Evolutionary conservation across 2,888 invertebrate genomes (phyloP), one percentile per base, ranked within the genome.

Genomic region (Bibio marci): DNA sequence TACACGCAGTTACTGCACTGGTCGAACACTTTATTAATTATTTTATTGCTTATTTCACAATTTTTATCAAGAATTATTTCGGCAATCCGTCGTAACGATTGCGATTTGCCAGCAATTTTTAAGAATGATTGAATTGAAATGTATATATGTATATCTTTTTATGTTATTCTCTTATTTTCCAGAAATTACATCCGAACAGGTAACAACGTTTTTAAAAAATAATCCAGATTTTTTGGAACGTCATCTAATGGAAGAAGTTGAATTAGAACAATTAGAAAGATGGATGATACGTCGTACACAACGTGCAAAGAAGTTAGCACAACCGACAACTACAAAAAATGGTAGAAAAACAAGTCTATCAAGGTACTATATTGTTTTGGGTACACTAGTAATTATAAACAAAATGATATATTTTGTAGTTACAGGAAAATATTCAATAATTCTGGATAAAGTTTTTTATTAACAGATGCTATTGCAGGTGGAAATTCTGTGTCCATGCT

Each of bases 201-300:
- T 71, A 8, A 56, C 63, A 2, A 57, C 62, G 3, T 76, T 65
- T 51, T 60, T 81, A 35, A 64, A 68, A 35, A 63, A 66, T 1
- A 71, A 80, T 55, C 71, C 70, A 2, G 71, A 71, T 10, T 75
- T 76, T 50, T 59, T 81, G 46, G 78, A 80, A 45, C 58, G 65
- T 2, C 77, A 72, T 52, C 65, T 81, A 8, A 59, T 69, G 50
- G 67, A 74, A 17, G 67, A 71, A 43, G 66, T 80, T 13, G 69
- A 73, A 36, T 52, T 70, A 39, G 73, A 76, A 42, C 67, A 70
- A 37, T 49, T 81, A 38, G 75, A 79, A 53, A 60, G 70, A 40
- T 80, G 80, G 79, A 65, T 76, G 46, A 65, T 67, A 17, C 63
- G 69, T 35, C 61, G 67, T 41, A 69, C 68, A 4, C 68, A 69